Conservation (phyloP, 1,140 invertebrate species). For the Drosophila repletoides region DNA sequence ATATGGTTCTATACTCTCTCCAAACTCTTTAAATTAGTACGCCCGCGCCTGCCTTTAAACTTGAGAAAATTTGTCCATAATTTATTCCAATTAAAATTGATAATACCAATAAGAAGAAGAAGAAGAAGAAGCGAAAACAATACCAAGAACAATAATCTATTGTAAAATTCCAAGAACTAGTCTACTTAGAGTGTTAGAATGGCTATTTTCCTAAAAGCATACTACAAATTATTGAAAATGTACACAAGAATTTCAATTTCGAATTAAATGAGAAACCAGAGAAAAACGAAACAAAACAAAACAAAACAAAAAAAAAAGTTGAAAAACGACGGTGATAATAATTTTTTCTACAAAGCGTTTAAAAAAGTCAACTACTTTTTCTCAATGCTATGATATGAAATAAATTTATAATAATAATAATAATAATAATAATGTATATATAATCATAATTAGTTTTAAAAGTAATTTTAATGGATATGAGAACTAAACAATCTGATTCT, state of each 20-base stretch:
- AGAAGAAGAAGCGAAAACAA: no score
- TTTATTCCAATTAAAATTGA: no score
- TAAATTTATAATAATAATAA: conserved; percentile 14
- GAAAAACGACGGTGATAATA: conserved; percentile 52
- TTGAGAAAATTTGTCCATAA: no score
- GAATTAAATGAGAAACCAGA: conserved; percentile 18
- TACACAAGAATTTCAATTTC: conserved; percentile 62
- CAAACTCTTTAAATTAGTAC: no score
- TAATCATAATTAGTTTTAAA: conserved; percentile 22
- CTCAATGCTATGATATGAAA: conserved; percentile 48
- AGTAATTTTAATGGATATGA: neutral
- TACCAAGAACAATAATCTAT: conserved; percentile 80
- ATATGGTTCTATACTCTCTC: no score
- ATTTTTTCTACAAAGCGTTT: conserved; percentile 38
- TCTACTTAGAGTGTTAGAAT: conserved; percentile 73
- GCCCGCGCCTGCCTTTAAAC: no score
- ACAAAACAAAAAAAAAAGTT: no score
- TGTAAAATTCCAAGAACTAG: conserved; percentile 73
- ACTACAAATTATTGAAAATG: conserved; percentile 40
- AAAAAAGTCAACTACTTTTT: conserved; percentile 35
- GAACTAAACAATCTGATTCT: conserved; percentile 58
- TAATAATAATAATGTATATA: conserved; percentile 7
- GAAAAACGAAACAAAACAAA: conserved; percentile 29
- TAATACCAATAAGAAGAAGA: conserved; percentile 60
- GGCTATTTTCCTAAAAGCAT: conserved; percentile 75